phyloP scores from a whole-genome alignment of 2,797 vertebrate genomes.

The Hapalemur alaotrensis region DNA sequence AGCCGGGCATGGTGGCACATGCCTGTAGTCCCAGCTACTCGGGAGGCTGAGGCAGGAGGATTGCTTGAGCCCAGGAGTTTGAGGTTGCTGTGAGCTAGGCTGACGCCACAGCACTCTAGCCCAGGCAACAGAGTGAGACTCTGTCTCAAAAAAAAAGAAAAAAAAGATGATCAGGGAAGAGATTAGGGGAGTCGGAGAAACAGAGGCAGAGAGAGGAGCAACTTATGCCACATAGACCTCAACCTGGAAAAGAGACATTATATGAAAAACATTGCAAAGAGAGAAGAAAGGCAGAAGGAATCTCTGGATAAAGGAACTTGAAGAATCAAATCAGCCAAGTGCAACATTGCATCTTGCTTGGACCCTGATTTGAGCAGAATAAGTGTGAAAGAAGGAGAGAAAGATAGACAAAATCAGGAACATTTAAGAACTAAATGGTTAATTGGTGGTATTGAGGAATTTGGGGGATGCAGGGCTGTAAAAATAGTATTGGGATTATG shows the following conservation, averaged over 20 bases:
- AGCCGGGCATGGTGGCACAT: too few species aligned
- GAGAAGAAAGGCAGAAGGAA: background rate
- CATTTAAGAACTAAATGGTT: background rate
- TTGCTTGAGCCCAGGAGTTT: too few species aligned
- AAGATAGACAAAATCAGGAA: too few species aligned
- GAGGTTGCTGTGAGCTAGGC: too few species aligned
- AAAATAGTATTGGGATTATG: background rate
- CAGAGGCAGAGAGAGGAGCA: background rate
- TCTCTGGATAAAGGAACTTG: background rate
- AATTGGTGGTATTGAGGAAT: background rate
- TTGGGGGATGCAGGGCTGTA: background rate
- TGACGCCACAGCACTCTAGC: too few species aligned
- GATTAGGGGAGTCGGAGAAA: background rate
- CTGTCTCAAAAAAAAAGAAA: too few species aligned
- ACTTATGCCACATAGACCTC: background rate
- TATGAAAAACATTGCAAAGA: too few species aligned
- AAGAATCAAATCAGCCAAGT: background rate
- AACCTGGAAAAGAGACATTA: background rate
- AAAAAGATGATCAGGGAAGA: background rate
- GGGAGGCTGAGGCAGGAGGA: too few species aligned
- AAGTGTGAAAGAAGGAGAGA: background rate
- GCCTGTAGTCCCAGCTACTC: too few species aligned
- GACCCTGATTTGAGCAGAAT: background rate
- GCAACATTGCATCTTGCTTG: background rate
- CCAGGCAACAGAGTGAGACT: too few species aligned